Evolutionary conservation across 2,797 vertebrate genomes (phyloP), one percentile per base, ranked within the genome.

Genomic region (Varecia variegata): DNA sequence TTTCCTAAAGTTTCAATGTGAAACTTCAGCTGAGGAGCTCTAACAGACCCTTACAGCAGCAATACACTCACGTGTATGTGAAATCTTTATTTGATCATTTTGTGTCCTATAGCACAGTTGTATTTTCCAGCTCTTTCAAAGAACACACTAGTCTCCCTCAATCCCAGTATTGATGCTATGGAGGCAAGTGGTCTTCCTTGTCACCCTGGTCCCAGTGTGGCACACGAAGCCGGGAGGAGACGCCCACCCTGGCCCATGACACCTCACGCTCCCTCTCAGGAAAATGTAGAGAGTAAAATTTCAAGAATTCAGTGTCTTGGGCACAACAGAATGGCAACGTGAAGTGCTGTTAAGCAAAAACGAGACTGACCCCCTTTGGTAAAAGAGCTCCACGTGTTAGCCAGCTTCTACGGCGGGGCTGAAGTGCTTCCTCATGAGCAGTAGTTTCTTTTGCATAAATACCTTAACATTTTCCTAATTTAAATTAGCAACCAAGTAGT

Each of bases 111-210:
- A 79, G 62, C 7, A 40, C 2, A 35, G 6, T 68, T 3, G 0
- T 32, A 45, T 58, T 62, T 86, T 67, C 68, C 32, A 20, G 60
- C 40, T 62, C 21, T 35, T 83, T 38, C 73, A 50, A 62, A 91
- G 73, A 50, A 90, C 35, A 62, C 20, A 1, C 2, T 52, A 43
- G 35, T 70, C 43, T 40, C 74, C 74, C n/a, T 90, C 27, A 20
- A 21, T 25, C 23, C 52, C n/a, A n/a, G 12, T 7, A n/a, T 7
- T 23, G 47, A 40, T 2, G 21, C 15, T 71, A 0, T 38, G 0
- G 5, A 43, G 50, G 68, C 18, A 70, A 11, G 11, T 40, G 14
- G 10, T 10, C 45, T 38, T 56, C 76, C 15, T 14, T 30, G 9
- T 74, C 38, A 43, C 58, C 8, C 1, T 15, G 11, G n/a, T 71